phyloP scores from a whole-genome alignment of 2,797 vertebrate species.

The Odontamblyopus lacepedii region DNA sequence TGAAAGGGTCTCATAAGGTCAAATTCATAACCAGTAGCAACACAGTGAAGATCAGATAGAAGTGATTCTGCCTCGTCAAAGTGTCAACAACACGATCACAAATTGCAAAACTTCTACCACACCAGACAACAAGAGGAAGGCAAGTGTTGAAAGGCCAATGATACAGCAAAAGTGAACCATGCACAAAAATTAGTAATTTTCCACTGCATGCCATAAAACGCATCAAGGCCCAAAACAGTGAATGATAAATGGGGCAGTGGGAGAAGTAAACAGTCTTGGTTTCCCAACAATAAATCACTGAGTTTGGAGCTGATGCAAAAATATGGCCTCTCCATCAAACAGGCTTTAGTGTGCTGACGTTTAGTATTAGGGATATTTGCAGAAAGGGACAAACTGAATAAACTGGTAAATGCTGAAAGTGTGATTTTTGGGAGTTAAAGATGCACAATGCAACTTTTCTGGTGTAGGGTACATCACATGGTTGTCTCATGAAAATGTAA shows the following conservation, averaged over 20 bases:
- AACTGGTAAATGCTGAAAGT: neutral
- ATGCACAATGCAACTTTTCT: neutral
- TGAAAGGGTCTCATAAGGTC: constrained; percentile 38
- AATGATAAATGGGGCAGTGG: constrained; percentile 10
- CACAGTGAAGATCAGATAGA: constrained; percentile 23
- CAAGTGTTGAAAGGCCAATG: neutral
- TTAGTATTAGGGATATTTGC: constrained; percentile 38
- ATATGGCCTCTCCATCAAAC: constrained; percentile 46
- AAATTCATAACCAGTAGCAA: constrained; percentile 35
- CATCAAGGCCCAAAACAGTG: neutral
- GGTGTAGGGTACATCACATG: too few relatives aligned
- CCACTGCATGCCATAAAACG: constrained; percentile 8
- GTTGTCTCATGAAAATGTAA: too few relatives aligned
- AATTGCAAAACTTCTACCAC: constrained; percentile 36
- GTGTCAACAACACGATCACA: constrained; percentile 13
- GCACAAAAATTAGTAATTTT: neutral
- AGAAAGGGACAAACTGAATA: neutral
- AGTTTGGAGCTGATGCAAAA: constrained; percentile 31
- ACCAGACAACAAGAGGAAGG: constrained; percentile 39
- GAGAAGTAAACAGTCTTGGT: constrained; percentile 19
- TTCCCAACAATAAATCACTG: constrained; percentile 35
- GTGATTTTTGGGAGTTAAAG: neutral
- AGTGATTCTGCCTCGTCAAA: constrained; percentile 58
- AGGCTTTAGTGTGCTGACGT: constrained; percentile 31
- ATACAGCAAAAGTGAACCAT: constrained; percentile 5